phyloP scores from a whole-genome alignment of 2,797 vertebrate species.

The Acanthurus lineatus region DNA sequence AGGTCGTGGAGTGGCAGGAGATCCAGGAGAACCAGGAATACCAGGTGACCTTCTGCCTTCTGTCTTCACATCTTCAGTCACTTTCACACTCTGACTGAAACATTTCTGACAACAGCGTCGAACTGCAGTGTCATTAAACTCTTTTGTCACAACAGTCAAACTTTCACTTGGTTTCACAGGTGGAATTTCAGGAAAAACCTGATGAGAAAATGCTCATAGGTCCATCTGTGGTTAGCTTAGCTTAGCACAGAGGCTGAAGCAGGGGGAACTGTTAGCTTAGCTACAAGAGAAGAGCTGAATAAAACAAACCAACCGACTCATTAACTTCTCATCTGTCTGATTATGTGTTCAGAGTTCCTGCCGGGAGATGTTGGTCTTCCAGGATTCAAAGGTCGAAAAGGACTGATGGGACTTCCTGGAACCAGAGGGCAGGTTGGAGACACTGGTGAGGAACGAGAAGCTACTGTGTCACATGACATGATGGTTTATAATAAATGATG shows the following conservation, averaged over 20 bases:
- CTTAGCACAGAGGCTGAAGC: background rate
- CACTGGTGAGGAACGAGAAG: conserved; percentile 37
- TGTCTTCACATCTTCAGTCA: background rate
- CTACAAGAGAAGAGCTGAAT: background rate
- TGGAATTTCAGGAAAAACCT: too few species aligned
- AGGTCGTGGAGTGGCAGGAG: conserved; percentile 59
- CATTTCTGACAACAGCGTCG: too few species aligned
- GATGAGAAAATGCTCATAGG: too few species aligned
- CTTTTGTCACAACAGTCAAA: too few species aligned
- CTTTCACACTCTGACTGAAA: background rate
- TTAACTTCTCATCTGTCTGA: background rate
- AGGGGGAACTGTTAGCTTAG: background rate
- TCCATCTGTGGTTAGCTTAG: background rate
- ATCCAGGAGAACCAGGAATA: conserved; percentile 72
- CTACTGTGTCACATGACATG: background rate
- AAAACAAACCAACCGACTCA: background rate
- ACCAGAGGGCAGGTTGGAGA: conserved; percentile 49
- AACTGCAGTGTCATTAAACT: too few species aligned
- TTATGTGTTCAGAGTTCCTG: conserved; percentile 42
- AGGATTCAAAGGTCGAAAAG: conserved; percentile 62
- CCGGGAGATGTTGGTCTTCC: conserved; percentile 19
- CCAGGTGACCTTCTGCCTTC: conserved; percentile 53
- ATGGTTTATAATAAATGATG: background rate
- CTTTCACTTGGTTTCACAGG: too few species aligned
- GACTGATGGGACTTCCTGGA: conserved; percentile 59